A percentile compares a stretch with the other conserved stretches of the same genome.
Evolutionary conservation across 2,797 vertebrate species (phyloP).

Genomic region (Zalophus californianus): DNA sequence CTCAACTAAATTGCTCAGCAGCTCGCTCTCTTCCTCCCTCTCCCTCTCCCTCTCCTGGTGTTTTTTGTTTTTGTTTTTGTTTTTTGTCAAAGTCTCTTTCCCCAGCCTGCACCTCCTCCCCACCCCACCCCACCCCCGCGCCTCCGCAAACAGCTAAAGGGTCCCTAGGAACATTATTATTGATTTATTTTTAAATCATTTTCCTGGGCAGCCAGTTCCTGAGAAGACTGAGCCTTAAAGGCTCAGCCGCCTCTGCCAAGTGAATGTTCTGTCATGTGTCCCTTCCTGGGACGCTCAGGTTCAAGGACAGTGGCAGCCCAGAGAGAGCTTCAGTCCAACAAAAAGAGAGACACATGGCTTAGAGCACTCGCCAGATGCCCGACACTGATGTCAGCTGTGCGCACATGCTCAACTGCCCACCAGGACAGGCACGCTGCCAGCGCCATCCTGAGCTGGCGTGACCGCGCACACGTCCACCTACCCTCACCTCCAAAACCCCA

Average conservation of each 20-base stretch:
- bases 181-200: constrained; percentile 46
- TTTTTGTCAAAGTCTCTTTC: neutral
- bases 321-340: neutral
- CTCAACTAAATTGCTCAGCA: constrained; percentile 26
- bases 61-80: neutral
- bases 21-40: neutral
- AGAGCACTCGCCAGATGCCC: neutral
- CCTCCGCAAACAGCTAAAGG: neutral
- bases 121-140: neutral
- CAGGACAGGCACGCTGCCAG: neutral
- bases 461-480: neutral
- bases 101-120: neutral
- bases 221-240: neutral
- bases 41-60: neutral
- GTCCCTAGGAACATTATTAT: neutral
- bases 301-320: neutral
- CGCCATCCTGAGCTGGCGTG: neutral
- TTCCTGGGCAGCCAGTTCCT: neutral
- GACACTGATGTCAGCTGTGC: rapidly evolving
- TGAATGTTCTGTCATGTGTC: neutral
- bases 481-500: too few relatives aligned
- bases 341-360: neutral
- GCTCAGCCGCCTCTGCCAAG: neutral
- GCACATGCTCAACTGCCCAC: neutral
- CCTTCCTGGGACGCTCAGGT: neutral